A percentile compares a stretch with the other conserved stretches of the same genome.
phyloP scores from a whole-genome alignment of 2,888 invertebrate species.

The Tenthredo mesomela region DNA sequence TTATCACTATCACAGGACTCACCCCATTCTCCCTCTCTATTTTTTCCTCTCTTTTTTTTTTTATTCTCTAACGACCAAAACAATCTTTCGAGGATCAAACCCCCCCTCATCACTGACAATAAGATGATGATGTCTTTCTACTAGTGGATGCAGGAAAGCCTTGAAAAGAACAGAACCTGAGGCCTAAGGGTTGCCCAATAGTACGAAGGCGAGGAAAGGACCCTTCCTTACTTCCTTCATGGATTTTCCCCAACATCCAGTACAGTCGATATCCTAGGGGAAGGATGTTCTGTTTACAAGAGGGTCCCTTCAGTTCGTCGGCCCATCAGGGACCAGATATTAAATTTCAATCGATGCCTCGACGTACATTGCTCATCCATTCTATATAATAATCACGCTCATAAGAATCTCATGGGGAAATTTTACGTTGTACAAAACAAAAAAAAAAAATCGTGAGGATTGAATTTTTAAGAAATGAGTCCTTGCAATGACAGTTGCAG shows the following conservation, averaged over 20 bases:
- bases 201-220: not conserved
- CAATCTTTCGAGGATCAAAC: slow-evolving; percentile 18
- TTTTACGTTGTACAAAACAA: not conserved
- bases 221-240: not conserved
- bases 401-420: slow-evolving; percentile 18
- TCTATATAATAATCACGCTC: slow-evolving; percentile 22
- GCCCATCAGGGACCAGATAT: slow-evolving; percentile 69
- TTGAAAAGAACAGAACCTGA: not conserved
- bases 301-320: slow-evolving; percentile 62
- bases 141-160: slow-evolving; percentile 8
- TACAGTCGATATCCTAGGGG: slow-evolving; percentile 3
- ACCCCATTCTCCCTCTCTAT: not conserved
- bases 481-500: not conserved
- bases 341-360: slow-evolving; percentile 75
- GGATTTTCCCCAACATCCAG: slow-evolving; percentile 4
- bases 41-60: not conserved
- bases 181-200: not conserved
- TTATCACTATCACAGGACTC: not conserved
- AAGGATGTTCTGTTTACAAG: slow-evolving; percentile 69
- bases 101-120: not conserved
- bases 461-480: not conserved
- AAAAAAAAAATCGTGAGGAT: not conserved
- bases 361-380: slow-evolving; percentile 50
- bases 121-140: slow-evolving; percentile 39
- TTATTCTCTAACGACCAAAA: slow-evolving; percentile 10